Base-by-base conservation (phyloP, 2,888 invertebrate species). In the Trissolcus japonicus region DNA sequence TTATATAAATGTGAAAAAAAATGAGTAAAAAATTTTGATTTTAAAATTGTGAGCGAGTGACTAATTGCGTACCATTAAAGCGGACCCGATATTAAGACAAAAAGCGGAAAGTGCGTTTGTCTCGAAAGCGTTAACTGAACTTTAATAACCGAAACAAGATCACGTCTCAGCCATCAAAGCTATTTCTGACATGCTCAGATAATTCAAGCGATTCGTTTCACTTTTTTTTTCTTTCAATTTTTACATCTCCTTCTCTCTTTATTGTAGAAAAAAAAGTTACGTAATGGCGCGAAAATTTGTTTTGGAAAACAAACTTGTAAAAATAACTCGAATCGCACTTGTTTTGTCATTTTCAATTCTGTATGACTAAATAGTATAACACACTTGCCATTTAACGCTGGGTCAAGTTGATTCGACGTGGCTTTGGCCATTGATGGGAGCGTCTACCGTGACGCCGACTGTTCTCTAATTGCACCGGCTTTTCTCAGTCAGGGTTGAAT, bases 401-500 rank as follows among this genome's bases (percentile, higher is more conserved):
- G 62, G 69, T 78, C 74, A 71, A 67, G 67, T 72, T 67, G 54
- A 51, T 60, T 21, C 40, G 67, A 67, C 67, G 50, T 43, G 68
- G 78, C 57, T 69, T 69, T 65, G n/a, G 71, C 78, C 74, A 71
- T 75, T 78, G 74, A 75, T 78, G 74, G 78, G 69, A 78, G 74
- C 74, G 66, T 74, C 77, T 54, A 74, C 69, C 59, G 66, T 74
- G 29, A 78, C 78, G 68, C 65, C 54, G 56, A 48, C 43, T 35
- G 60, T 71, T 71, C 71, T 75, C 62, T 71, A 73, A 69, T 74
- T 71, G 74, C 74, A 62, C 51, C 16, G 25, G 57, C 61, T 68
- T 78, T 73, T 78, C 73, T 77, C 61, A 76, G 73, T 77, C 77
- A 77, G 68, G 65, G 68, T 77, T 77, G 63, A 73, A 77, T 77